A percentile compares a stretch with the other conserved stretches of the same genome.
phyloP scores from a whole-genome alignment of 2,888 invertebrate species.

The Ctena decussata region DNA sequence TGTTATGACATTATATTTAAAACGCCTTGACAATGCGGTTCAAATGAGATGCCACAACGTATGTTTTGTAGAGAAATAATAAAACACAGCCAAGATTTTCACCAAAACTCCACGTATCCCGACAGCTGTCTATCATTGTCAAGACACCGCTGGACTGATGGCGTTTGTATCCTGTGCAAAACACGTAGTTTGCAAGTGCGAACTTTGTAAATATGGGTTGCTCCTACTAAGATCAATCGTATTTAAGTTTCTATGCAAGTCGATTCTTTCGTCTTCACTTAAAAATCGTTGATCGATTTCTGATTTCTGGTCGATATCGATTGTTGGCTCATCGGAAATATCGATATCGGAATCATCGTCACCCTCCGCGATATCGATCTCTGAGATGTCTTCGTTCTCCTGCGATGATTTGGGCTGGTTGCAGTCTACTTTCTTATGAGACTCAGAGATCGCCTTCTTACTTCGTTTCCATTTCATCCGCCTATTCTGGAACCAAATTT shows the following conservation, averaged over 20 bases:
- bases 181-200: background rate
- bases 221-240: background rate
- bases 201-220: background rate
- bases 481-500: slow-evolving; percentile 99
- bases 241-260: background rate
- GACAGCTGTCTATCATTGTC: background rate
- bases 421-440: slow-evolving; percentile 17
- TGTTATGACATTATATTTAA: no score
- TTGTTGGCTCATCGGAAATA: slow-evolving; percentile 52
- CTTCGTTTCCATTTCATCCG: slow-evolving; percentile 99
- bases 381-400: slow-evolving; percentile 43
- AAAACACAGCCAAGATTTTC: no score
- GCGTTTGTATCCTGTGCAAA: background rate
- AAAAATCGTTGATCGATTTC: background rate
- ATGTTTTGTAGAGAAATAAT: no score
- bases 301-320: slow-evolving; percentile 42
- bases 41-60: no score
- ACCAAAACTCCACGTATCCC: no score
- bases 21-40: no score
- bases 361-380: slow-evolving; percentile 62
- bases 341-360: slow-evolving; percentile 66
- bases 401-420: slow-evolving; percentile 35
- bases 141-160: background rate
- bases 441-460: slow-evolving; percentile 90
- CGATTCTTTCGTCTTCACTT: background rate